Conservation (phyloP, 2,797 vertebrate species). For the Gobio occitaniae region DNA sequence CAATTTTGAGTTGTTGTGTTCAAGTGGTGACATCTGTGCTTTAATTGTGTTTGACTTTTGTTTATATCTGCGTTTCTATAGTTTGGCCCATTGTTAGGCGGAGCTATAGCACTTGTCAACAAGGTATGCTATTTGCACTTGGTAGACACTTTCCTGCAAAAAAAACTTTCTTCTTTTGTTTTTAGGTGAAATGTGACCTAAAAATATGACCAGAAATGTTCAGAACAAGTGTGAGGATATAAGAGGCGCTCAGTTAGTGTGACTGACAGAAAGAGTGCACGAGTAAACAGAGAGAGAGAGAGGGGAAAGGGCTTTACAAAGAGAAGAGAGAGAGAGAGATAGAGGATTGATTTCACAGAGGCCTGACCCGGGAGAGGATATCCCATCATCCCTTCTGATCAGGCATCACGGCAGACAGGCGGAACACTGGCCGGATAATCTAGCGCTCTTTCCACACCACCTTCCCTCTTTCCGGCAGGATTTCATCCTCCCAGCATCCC, state of each 20-base stretch:
- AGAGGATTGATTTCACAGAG: conserved; percentile 24
- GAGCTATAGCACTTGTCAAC: too few species aligned
- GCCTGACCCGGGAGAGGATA: conserved; percentile 13
- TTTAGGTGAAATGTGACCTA: not conserved
- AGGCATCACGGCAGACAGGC: not conserved
- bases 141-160: too few species aligned
- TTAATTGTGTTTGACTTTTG: too few species aligned
- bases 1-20: too few species aligned
- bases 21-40: too few species aligned
- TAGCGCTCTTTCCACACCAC: not conserved
- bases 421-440: not conserved
- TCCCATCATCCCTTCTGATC: conserved; percentile 35
- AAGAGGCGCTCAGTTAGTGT: not conserved
- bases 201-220: not conserved
- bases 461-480: too few species aligned
- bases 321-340: not conserved
- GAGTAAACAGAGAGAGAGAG: not conserved
- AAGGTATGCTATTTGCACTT: too few species aligned
- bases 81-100: too few species aligned
- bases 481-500: not conserved
- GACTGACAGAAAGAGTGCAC: conserved; percentile 19
- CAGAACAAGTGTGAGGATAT: not conserved
- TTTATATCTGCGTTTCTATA: too few species aligned
- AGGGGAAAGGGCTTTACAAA: not conserved
- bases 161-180: not conserved